Percentiles rank a stretch among this genome's conserved stretches.
These are phyloP conservation scores for Eupsilia transversa DNA, from an alignment of 2,888 invertebrate genomes.

Conservation along the genomic window DNA sequence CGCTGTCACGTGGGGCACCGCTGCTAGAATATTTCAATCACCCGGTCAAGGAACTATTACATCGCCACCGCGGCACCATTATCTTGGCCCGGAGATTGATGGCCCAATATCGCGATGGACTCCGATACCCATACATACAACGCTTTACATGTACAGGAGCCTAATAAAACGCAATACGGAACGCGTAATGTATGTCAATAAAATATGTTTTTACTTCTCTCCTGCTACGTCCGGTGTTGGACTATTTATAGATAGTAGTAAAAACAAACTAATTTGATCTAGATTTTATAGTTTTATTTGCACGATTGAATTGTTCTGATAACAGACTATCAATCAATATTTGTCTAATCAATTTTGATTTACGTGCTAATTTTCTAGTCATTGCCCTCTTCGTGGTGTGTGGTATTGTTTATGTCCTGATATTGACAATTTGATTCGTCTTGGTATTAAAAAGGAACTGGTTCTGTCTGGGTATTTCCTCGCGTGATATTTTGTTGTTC, in stretches of 20 bases:
- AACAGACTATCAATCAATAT: slow-evolving; percentile 38
- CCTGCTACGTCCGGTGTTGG: slow-evolving; percentile 58
- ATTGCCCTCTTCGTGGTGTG: slow-evolving; percentile 41
- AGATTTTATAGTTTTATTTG: slow-evolving; percentile 54
- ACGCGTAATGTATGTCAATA: slow-evolving; percentile 68
- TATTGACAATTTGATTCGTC: slow-evolving; percentile 43
- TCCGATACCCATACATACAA: slow-evolving; percentile 68
- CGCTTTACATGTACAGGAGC: slow-evolving; percentile 50
- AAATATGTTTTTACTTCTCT: slow-evolving; percentile 36
- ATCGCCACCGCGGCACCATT: slow-evolving; percentile 80
- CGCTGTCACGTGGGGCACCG: slow-evolving; percentile 63
- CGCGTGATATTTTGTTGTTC: slow-evolving; percentile 61
- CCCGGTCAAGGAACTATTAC: slow-evolving; percentile 85
- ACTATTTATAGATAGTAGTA: slow-evolving; percentile 71
- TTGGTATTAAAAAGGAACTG: slow-evolving; percentile 47
- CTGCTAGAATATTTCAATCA: slow-evolving; percentile 82
- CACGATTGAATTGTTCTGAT: slow-evolving; percentile 24
- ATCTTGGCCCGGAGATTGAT: slow-evolving; percentile 86
- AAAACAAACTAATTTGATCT: slow-evolving; percentile 65
- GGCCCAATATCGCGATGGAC: slow-evolving; percentile 83
- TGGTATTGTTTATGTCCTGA: slow-evolving; percentile 43
- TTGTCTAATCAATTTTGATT: slow-evolving; percentile 52
- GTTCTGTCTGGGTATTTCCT: slow-evolving; percentile 44
- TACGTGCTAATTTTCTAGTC: slow-evolving; percentile 34
- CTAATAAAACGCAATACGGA: slow-evolving; percentile 59